phyloP scores from a whole-genome alignment of 2,888 invertebrate genomes.

The Coremacera marginata region DNA sequence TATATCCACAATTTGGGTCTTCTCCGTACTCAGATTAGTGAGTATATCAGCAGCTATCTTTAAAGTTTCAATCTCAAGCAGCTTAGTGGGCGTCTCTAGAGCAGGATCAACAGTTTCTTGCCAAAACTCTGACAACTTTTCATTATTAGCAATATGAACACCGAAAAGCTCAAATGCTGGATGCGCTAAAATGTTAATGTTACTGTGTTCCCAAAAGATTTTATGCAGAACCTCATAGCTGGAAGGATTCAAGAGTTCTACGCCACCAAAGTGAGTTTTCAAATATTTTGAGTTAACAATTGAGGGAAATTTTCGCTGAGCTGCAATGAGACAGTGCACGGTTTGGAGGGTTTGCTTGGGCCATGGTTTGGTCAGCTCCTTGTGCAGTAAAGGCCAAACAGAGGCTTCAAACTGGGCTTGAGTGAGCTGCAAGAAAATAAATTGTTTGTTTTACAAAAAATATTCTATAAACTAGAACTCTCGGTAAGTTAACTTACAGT shows the following conservation, averaged over 20 bases:
- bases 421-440: slow-evolving; percentile 67
- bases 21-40: slow-evolving; percentile 57
- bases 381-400: slow-evolving; percentile 75
- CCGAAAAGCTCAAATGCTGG: slow-evolving; percentile 77
- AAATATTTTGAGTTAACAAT: slow-evolving; percentile 72
- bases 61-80: slow-evolving; percentile 74
- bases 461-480: background rate
- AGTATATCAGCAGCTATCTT: slow-evolving; percentile 74
- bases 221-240: slow-evolving; percentile 73
- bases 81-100: slow-evolving; percentile 72
- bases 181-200: slow-evolving; percentile 71
- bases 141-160: slow-evolving; percentile 71
- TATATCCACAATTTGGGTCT: slow-evolving; percentile 71
- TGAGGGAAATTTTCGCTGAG: slow-evolving; percentile 69
- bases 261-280: slow-evolving; percentile 72
- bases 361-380: slow-evolving; percentile 75
- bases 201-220: slow-evolving; percentile 73
- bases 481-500: slow-evolving; percentile 67
- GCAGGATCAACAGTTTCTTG: slow-evolving; percentile 70
- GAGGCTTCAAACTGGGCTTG: slow-evolving; percentile 72
- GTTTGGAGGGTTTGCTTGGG: slow-evolving; percentile 76
- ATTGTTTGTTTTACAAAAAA: background rate
- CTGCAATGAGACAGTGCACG: slow-evolving; percentile 73
- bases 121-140: slow-evolving; percentile 74
- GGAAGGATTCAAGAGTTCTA: slow-evolving; percentile 73